phyloP scores from a whole-genome alignment of 2,797 vertebrate species.

The Acestrorhynchus altus region DNA sequence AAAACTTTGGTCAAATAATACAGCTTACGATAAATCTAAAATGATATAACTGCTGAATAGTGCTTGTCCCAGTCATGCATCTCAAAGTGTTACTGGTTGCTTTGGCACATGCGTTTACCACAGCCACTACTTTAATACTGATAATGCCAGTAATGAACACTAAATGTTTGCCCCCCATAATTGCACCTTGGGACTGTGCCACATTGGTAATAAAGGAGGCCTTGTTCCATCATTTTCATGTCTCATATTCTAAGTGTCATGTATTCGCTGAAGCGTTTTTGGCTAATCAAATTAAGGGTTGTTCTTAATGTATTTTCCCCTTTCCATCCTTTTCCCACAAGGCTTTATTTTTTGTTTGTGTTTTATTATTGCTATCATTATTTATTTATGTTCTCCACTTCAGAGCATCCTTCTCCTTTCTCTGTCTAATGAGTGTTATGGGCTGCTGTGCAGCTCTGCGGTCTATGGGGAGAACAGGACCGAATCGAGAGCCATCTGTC shows the following conservation, averaged over 20 bases:
- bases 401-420: slow-evolving; percentile 26
- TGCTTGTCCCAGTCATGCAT: neutral
- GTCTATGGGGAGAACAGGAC: slow-evolving; percentile 46
- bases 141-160: slow-evolving; percentile 30
- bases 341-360: slow-evolving; percentile 23
- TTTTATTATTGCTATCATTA: neutral
- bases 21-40: too few species aligned
- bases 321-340: neutral
- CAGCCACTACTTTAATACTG: neutral
- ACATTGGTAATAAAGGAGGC: slow-evolving; percentile 29
- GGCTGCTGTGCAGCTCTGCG: slow-evolving; percentile 33
- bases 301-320: slow-evolving; percentile 21
- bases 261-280: slow-evolving; percentile 30
- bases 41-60: neutral
- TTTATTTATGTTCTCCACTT: slow-evolving; percentile 39
- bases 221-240: slow-evolving; percentile 36
- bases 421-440: slow-evolving; percentile 56
- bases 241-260: slow-evolving; percentile 23
- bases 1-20: too few species aligned
- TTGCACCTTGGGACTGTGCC: neutral
- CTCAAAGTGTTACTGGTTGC: neutral
- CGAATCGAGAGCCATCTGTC: slow-evolving; percentile 53
- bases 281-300: slow-evolving; percentile 43
- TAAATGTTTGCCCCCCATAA: slow-evolving; percentile 19
- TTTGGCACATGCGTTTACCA: neutral